Base-by-base conservation (phyloP, 2,113 vertebrate genomes). In the Calypte anna region DNA sequence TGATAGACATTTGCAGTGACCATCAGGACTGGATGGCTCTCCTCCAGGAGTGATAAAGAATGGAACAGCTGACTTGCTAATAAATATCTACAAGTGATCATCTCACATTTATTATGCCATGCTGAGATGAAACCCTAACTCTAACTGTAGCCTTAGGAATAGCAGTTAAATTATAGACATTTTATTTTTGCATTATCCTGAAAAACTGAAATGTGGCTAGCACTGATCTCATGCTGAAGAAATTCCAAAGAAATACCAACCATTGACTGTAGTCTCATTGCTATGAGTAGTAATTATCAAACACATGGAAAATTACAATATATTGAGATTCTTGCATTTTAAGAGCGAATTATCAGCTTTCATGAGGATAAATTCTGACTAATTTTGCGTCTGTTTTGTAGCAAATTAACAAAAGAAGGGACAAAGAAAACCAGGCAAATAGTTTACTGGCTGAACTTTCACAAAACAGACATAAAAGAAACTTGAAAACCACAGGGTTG, bases 21-120 rank as follows among this genome's bases (percentile, higher is more conserved):
- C 55, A 70, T 86, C 75, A 55, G 51, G 59, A 44, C 38, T 59
- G 72, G 22, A 74, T 81, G 86, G 88, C 76, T 64, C 6, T 81
- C 38, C 53, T 88, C 92, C 76, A 90, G 64, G 38, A 63, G 27
- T 0, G 3, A 59, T 77, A 68, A 86, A 76, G 72, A 80, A 66
- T 88, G 46, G 51, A 91, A 88, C 86, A 93, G 86, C 80, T 95
- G 94, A 88, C 57, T 72, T 88, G 21, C n/a, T 89, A 75, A 89
- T 77, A 91, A 86, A 88, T 95, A 73, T 14, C 68, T 78, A 25
- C 79, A 78, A 90, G 76, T 63, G 79, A 72, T 86, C 94, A n/a
- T 93, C 72, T 86, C 82, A 81, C 23, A 82, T 91, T 73, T 76
- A 82, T 85, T 58, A 46, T 22, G 20, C 72, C 61, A 54, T 2